Evolutionary conservation across 2,797 vertebrate species (phyloP), one percentile per base, ranked within the genome.

Genomic region (Acanthurus lineatus): DNA sequence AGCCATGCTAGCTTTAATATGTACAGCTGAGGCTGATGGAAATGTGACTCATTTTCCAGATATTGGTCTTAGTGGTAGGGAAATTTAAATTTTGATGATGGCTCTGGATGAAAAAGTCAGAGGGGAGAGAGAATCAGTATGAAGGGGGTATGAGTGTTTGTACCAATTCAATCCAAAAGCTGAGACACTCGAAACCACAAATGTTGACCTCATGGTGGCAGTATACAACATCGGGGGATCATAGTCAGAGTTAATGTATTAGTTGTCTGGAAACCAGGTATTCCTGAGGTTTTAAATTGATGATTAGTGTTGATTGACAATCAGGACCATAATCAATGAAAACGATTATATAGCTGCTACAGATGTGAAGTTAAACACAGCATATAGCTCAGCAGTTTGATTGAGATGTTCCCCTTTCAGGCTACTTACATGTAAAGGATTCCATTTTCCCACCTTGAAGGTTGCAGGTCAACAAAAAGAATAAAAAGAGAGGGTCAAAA

Each of bases 401-500:
- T 8, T 35, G 1, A 38, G n/a, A 28, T 70, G 44, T 44, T 77
- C 54, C 61, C 6, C 5, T 69, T 71, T 6, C 38, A 81, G 87
- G 72, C 73, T 86, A 97, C 98, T 99, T 96, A 99, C 98, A 90
- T 98, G 97, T 95, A 99, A 96, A 76, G 98, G 97, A 95, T 98
- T 99, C 98, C 97, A 99, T 91, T 99, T 99, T 79, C 97, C 97
- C 92, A 96, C 96, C 98, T 99, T 95, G 92, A 85, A 86, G 86
- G 81, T 91, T 66, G 93, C 92, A 94, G 87, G 86, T 87, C 42
- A 92, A 95, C 93, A 95, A 68, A 91, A 91, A 91, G 84, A 89
- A 95, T 76, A 96, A 90, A 96, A 75, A 96, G 51, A 47, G 38
- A 73, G 76, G 16, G 83, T 93, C 75, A 94, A 81, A 95, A 87